A percentile compares a stretch with the other conserved stretches of the same genome.
phyloP scores from a whole-genome alignment of 2,888 invertebrate genomes.

The Euplexia lucipara region DNA sequence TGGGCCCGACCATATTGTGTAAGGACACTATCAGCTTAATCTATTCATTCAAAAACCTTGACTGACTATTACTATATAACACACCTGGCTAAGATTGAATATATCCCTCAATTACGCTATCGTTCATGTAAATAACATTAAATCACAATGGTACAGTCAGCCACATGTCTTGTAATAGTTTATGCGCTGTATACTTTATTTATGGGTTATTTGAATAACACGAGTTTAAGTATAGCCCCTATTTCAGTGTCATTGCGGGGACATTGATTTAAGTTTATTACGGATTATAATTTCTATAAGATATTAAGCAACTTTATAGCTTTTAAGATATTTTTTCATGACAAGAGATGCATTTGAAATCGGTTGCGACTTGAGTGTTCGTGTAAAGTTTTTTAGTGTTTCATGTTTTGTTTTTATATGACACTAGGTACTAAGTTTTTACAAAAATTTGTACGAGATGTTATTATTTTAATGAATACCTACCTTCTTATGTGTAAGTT shows the following conservation, averaged over 20 bases:
- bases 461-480: constrained; percentile 6
- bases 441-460: background rate
- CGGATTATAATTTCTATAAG: constrained; percentile 8
- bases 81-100: constrained; percentile 62
- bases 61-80: constrained; percentile 31
- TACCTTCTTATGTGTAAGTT: background rate
- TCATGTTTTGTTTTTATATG: constrained; percentile 10
- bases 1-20: constrained; percentile 46
- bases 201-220: constrained; percentile 63
- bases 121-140: constrained; percentile 58
- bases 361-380: constrained; percentile 18
- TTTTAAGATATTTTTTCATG: constrained; percentile 24
- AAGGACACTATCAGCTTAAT: constrained; percentile 42
- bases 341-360: constrained; percentile 56
- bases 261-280: constrained; percentile 62
- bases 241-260: constrained; percentile 52
- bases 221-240: constrained; percentile 54
- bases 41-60: constrained; percentile 57
- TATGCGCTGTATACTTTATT: constrained; percentile 33
- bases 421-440: background rate
- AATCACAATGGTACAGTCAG: constrained; percentile 45
- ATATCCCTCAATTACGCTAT: constrained; percentile 53
- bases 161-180: constrained; percentile 40
- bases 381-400: background rate
- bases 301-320: constrained; percentile 18